Evolutionary conservation across 2,888 invertebrate genomes (phyloP).

Genomic region (Tetheella fluctuosa): DNA sequence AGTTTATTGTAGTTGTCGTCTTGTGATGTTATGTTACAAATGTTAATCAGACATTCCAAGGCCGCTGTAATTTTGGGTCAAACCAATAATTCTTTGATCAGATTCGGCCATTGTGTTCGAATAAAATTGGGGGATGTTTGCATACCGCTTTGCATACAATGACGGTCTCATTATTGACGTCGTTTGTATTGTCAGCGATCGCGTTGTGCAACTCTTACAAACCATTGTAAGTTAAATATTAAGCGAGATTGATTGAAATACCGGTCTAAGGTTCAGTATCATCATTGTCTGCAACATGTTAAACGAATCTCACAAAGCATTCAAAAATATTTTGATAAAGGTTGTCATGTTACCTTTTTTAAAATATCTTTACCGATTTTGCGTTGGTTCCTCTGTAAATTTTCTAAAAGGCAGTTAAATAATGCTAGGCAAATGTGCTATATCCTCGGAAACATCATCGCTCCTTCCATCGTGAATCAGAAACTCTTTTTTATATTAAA

Average conservation of each 20-base stretch:
- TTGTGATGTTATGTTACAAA: neutral
- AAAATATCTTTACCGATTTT: too few species aligned
- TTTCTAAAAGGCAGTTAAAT: too few species aligned
- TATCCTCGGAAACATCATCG: too few species aligned
- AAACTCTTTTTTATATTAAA: too few species aligned
- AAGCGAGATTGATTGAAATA: neutral
- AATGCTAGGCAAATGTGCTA: too few species aligned
- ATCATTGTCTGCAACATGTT: neutral
- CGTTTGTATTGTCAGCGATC: neutral
- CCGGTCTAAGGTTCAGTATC: neutral
- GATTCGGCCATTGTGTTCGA: slow-evolving; percentile 16
- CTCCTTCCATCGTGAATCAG: too few species aligned
- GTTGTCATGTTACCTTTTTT: neutral
- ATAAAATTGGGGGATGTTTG: slow-evolving; percentile 25
- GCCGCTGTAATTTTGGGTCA: neutral
- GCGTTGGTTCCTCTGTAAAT: too few species aligned
- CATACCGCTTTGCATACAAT: slow-evolving; percentile 20
- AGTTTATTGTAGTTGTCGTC: neutral
- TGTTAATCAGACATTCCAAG: neutral
- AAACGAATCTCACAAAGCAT: neutral
- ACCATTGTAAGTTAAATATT: slow-evolving; percentile 2
- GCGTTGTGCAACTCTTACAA: slow-evolving; percentile 2
- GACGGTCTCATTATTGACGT: neutral
- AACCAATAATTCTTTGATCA: slow-evolving; percentile 5
- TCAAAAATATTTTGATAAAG: neutral